These are phyloP conservation scores for Invenusta paracnida DNA, from an alignment of 2,888 invertebrate genomes.

Conservation along the genomic window DNA sequence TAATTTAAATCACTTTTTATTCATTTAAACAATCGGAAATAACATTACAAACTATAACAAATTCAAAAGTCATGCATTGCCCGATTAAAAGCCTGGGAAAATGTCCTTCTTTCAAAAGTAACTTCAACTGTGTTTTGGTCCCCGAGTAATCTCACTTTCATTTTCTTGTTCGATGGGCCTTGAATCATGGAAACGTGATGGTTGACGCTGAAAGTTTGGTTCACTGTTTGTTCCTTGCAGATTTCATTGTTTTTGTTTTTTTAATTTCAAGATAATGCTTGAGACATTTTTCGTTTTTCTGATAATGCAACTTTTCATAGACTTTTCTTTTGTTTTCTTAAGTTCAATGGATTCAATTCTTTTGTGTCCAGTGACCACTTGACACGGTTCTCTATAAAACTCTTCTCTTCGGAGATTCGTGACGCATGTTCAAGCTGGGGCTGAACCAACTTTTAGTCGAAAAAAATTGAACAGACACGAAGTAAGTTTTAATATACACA, in stretches of 20 bases:
- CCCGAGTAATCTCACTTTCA: not conserved
- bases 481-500: too few species aligned
- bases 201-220: not conserved
- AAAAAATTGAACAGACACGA: too few species aligned
- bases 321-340: not conserved
- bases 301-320: not conserved
- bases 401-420: not conserved
- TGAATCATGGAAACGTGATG: not conserved
- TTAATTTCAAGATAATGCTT: not conserved
- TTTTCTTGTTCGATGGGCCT: not conserved
- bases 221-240: not conserved
- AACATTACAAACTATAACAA: not conserved
- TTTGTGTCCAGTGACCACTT: slow-evolving; percentile 26
- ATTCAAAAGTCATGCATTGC: not conserved
- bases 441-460: too few species aligned
- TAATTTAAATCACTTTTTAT: not conserved
- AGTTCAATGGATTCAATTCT: not conserved
- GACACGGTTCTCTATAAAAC: not conserved
- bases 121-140: too few species aligned
- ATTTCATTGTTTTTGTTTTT: not conserved
- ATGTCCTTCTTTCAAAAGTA: too few species aligned
- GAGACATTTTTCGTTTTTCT: not conserved
- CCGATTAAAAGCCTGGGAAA: not conserved
- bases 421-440: not conserved
- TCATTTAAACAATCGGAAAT: not conserved